These are phyloP conservation scores for Harpalus rufipes DNA, from an alignment of 2,888 invertebrate species.

Conservation along the genomic window DNA sequence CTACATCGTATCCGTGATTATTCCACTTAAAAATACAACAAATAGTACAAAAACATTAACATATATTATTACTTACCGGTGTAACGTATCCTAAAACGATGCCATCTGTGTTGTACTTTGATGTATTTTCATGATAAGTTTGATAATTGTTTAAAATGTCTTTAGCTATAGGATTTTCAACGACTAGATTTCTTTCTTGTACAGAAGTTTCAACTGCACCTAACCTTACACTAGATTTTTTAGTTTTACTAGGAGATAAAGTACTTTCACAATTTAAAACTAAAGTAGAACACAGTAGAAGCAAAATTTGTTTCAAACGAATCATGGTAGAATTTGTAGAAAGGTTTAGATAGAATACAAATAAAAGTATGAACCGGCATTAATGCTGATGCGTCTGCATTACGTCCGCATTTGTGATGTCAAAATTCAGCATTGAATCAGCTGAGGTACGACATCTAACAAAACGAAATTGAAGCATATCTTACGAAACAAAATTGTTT, in stretches of 20 bases:
- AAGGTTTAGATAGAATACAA: neutral
- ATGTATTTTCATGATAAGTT: constrained; percentile 86
- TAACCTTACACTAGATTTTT: constrained; percentile 71
- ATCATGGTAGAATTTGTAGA: constrained; percentile 39
- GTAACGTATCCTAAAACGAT: constrained; percentile 94
- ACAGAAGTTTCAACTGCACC: constrained; percentile 79
- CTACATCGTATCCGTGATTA: constrained; percentile 94
- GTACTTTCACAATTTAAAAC: constrained; percentile 64
- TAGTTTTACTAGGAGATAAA: constrained; percentile 70
- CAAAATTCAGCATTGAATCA: neutral
- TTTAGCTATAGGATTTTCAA: constrained; percentile 82
- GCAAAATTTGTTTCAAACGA: constrained; percentile 54
- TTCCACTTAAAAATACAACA: constrained; percentile 87
- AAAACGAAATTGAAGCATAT: too few species aligned
- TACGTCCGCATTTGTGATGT: constrained; percentile 5
- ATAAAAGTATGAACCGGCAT: neutral
- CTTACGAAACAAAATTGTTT: too few species aligned
- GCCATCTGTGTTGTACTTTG: constrained; percentile 83
- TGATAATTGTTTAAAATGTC: constrained; percentile 89
- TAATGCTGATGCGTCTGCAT: neutral
- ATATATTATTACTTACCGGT: constrained; percentile 82
- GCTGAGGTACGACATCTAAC: too few species aligned
- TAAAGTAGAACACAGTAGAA: constrained; percentile 44
- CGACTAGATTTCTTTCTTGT: constrained; percentile 85
- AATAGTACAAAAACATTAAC: constrained; percentile 69